These are phyloP conservation scores for Pachyuromys duprasi DNA, from an alignment of 2,797 vertebrate species.

Conservation along the genomic window DNA sequence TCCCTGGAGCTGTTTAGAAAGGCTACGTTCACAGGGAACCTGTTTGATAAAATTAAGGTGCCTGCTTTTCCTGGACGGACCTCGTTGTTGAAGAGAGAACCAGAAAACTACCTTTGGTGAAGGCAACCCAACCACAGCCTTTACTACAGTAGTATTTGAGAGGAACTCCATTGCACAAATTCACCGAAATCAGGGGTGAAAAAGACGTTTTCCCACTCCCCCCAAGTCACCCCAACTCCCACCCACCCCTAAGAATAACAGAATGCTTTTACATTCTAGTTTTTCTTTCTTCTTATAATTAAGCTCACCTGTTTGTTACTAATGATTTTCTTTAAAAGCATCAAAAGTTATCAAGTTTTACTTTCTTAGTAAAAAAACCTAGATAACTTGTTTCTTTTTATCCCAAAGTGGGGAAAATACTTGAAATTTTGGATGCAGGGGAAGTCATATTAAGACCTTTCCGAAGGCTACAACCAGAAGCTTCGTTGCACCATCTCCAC, in stretches of 20 bases:
- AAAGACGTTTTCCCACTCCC: not conserved
- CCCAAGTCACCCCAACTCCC: no score
- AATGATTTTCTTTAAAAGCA: slow-evolving; percentile 19
- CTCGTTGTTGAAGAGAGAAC: not conserved
- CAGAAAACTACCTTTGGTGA: not conserved
- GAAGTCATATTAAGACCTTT: not conserved
- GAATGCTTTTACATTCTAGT: not conserved
- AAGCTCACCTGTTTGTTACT: slow-evolving; percentile 8
- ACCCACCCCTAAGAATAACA: not conserved
- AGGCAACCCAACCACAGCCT: not conserved
- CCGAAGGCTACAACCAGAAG: not conserved
- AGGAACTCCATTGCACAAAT: not conserved
- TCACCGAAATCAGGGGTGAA: not conserved
- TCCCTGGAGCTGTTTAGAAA: not conserved
- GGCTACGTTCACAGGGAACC: not conserved
- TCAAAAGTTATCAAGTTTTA: not conserved
- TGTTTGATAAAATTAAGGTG: not conserved
- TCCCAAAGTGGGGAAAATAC: not conserved
- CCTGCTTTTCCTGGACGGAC: not conserved
- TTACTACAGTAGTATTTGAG: not conserved
- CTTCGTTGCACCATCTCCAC: not conserved
- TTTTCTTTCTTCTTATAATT: slow-evolving; percentile 8
- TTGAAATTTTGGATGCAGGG: not conserved
- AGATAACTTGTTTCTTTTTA: not conserved
- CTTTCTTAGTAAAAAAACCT: not conserved